A percentile compares a stretch with the other conserved stretches of the same genome.
Conservation (phyloP, 2,888 invertebrate genomes). For the Ophion obscuratus region DNA sequence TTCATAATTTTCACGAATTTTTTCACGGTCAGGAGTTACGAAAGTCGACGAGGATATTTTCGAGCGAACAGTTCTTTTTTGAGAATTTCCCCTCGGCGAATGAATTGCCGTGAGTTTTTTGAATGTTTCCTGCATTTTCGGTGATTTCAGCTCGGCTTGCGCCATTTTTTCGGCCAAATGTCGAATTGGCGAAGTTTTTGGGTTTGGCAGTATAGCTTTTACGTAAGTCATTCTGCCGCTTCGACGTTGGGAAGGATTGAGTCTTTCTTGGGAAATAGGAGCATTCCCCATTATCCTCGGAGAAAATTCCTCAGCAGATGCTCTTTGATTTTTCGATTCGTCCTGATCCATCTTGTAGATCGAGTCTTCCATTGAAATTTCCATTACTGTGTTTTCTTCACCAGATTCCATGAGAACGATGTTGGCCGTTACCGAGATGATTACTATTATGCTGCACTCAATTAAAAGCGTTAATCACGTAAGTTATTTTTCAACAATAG, state of each 20-base stretch:
- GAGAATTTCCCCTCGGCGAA: conserved; percentile 13
- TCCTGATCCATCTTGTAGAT: conserved; percentile 4
- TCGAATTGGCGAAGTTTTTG: conserved; percentile 56
- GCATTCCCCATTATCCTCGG: background rate
- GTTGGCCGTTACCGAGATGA: conserved; percentile 72
- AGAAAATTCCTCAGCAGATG: conserved; percentile 1
- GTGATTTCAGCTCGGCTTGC: conserved; percentile 72
- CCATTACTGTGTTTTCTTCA: conserved; percentile 1
- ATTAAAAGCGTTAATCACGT: background rate
- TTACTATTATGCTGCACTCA: conserved; percentile 70
- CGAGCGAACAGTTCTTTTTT: background rate
- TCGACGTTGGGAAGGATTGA: conserved; percentile 34
- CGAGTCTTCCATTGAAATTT: background rate
- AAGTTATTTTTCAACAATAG: background rate
- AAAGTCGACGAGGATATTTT: conserved; percentile 10
- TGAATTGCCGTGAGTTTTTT: conserved; percentile 69
- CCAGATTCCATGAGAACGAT: conserved; percentile 68
- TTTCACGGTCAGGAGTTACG: background rate
- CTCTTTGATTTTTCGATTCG: background rate
- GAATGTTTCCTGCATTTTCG: conserved; percentile 73
- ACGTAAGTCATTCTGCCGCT: conserved; percentile 55
- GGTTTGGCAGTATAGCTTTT: conserved; percentile 63
- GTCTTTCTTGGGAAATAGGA: conserved; percentile 14
- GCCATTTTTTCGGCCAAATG: conserved; percentile 74
- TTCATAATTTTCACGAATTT: conserved; percentile 18